phyloP scores from a whole-genome alignment of 2,888 invertebrate genomes.

The Hirtodrosophila alboralis region DNA sequence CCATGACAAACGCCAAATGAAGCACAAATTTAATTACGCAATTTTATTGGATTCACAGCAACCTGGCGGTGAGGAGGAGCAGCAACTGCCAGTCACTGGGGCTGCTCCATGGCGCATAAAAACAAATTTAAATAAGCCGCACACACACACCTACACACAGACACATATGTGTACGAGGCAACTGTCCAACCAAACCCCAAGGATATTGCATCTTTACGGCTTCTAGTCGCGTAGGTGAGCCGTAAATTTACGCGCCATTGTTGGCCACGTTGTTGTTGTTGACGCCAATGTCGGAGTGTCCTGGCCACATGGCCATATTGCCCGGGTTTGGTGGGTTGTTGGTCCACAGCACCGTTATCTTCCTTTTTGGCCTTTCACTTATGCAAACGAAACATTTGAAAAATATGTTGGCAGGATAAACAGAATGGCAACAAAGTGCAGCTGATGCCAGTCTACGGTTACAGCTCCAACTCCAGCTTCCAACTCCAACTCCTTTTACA shows the following conservation, averaged over 20 bases:
- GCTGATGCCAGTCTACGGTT: slow-evolving; percentile 67
- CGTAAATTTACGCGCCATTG: slow-evolving; percentile 78
- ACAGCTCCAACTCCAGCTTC: slow-evolving; percentile 8
- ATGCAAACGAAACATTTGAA: slow-evolving; percentile 79
- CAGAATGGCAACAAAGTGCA: slow-evolving; percentile 74
- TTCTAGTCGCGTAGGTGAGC: slow-evolving; percentile 80
- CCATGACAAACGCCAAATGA: slow-evolving; percentile 82
- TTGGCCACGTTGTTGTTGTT: slow-evolving; percentile 67
- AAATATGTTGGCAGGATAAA: slow-evolving; percentile 79
- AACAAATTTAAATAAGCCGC: slow-evolving; percentile 78
- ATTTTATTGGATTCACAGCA: slow-evolving; percentile 84
- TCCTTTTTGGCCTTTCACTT: slow-evolving; percentile 78
- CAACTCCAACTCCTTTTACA: slow-evolving; percentile 50
- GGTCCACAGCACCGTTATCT: slow-evolving; percentile 57
- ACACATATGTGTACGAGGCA: slow-evolving; percentile 20
- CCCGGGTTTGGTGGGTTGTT: neutral
- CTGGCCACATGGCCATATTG: slow-evolving; percentile 27
- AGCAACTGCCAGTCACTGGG: slow-evolving; percentile 5
- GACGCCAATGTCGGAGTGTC: slow-evolving; percentile 72
- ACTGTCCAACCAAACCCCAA: slow-evolving; percentile 22
- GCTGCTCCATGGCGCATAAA: slow-evolving; percentile 29
- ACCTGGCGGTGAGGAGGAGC: slow-evolving; percentile 49
- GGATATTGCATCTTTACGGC: slow-evolving; percentile 45
- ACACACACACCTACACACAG: slow-evolving; percentile 29
- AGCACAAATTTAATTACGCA: slow-evolving; percentile 85